Evolutionary conservation across 1,140 invertebrate species (phyloP), one percentile per base, ranked within the genome.

Genomic region (Drosophila chauvacae): DNA sequence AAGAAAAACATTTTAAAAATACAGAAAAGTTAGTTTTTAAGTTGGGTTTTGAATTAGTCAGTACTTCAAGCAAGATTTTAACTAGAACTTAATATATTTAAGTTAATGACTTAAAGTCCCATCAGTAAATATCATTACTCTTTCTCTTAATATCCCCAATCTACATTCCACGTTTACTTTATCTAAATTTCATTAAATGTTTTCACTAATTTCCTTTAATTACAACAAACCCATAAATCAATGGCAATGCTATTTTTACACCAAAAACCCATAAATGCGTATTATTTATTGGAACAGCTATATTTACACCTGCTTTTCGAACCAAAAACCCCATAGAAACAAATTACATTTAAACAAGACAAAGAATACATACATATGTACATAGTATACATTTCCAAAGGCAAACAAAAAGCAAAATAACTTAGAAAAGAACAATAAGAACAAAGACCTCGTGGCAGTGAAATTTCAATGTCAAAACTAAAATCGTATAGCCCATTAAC

Each of bases 381-480:
- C 16, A 5, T 26, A 26, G 26, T 28, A 16, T 47, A 48, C 4
- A 48, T 45, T 47, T 44, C 48, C 14, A 28, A 50, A 5, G 16
- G n/a, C n/a, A 37, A 62, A 63, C 23, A 28, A 30, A 28, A 20
- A 16, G 3, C 3, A 20, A 39, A 30, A 48, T 7, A 48, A 66
- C 18, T 14, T 37, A 39, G 18, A 45, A 10, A 16, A 35, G 26
- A 23, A 56, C 16, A 51, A 30, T 41, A n/a, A n/a, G 13, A 14
- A 53, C 16, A 64, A 39, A 58, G 33, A 13, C 26, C 55, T 37
- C 9, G 20, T 72, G 70, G 45, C 70, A 72, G 55, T 72, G 70
- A 60, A 72, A 60, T 60, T 72, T 72, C 70, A 72, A 72, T 72
- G 70, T 60, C 70, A 72, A 42, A 60, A 72, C 66, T 60, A 44